Evolutionary conservation across 2,888 invertebrate genomes (phyloP).

Genomic region (Ametastegia equiseti): DNA sequence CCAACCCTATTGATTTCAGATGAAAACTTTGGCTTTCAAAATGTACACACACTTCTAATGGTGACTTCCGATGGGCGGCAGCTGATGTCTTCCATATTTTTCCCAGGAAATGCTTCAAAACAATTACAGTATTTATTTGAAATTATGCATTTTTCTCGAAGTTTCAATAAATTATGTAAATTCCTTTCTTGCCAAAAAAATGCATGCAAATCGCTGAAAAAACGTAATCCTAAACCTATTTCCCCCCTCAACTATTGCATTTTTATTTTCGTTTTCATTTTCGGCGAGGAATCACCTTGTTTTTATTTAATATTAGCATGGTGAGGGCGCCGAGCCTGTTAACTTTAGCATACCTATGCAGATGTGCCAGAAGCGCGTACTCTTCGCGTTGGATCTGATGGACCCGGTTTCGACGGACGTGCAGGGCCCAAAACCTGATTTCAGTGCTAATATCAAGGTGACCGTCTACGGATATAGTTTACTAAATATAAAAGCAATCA

Average conservation of each 20-base stretch:
- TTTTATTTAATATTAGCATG: constrained; percentile 6
- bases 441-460: constrained; percentile 55
- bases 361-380: neutral
- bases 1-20: no score
- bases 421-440: constrained; percentile 57
- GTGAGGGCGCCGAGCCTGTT: neutral
- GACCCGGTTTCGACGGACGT: constrained; percentile 52
- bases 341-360: constrained; percentile 2
- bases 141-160: no score
- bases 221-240: no score
- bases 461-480: constrained; percentile 47
- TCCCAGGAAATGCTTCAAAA: no score
- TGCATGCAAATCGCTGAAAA: no score
- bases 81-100: no score
- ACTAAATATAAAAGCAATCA: constrained; percentile 27
- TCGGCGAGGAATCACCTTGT: neutral
- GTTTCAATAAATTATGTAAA: no score
- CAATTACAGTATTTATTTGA: no score
- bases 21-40: no score
- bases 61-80: no score
- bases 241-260: neutral
- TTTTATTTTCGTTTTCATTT: neutral
- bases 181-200: no score
- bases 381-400: constrained; percentile 50
- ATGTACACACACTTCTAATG: no score